Evolutionary conservation across 2,797 vertebrate species (phyloP).

Genomic region (Cuculus canorus): DNA sequence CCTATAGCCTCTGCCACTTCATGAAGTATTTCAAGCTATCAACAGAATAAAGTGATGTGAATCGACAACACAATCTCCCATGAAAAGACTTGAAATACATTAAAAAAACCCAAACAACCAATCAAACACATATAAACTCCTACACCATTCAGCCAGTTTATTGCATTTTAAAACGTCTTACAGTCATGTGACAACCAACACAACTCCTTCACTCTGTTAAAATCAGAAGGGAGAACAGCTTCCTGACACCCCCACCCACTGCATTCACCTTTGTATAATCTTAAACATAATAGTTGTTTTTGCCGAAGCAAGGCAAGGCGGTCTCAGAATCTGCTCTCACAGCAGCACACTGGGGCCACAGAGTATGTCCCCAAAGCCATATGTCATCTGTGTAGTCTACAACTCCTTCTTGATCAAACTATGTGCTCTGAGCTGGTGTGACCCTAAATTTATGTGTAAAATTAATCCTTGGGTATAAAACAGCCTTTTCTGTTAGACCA

Average conservation of each 20-base stretch:
- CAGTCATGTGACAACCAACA: background rate
- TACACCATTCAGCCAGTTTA: background rate
- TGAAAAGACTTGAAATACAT: background rate
- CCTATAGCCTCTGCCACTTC: background rate
- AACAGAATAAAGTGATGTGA: background rate
- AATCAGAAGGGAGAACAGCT: background rate
- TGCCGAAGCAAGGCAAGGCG: background rate
- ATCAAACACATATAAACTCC: background rate
- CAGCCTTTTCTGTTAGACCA: background rate
- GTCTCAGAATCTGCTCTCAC: background rate
- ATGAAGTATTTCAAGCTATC: background rate
- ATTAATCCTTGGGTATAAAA: background rate
- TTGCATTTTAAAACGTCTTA: background rate
- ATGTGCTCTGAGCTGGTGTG: background rate
- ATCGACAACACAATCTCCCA: background rate
- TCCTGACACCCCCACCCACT: background rate
- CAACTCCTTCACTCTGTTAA: background rate
- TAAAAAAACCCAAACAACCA: background rate
- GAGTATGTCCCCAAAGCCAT: background rate
- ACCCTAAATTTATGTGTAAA: background rate
- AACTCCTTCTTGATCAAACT: background rate
- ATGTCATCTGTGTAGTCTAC: background rate
- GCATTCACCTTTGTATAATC: background rate
- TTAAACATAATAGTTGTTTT: background rate
- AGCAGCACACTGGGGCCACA: accelerated